Base-by-base conservation (phyloP, 2,797 vertebrate species). In the Merluccius polli region DNA sequence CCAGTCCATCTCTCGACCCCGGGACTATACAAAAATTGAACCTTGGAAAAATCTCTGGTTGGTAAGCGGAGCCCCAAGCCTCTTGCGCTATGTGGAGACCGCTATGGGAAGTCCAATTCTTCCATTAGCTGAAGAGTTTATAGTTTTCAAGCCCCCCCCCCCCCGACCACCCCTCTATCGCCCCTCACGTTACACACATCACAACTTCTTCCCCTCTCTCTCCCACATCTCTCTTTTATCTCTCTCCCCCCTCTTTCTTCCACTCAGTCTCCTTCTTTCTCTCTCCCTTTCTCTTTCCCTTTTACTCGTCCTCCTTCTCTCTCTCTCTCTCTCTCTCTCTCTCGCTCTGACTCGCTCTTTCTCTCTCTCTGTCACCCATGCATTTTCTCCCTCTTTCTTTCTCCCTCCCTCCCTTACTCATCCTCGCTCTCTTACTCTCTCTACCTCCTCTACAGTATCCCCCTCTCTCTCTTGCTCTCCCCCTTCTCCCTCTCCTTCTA, bases 81-180 rank as follows among this genome's bases (percentile, higher is more conserved):
- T n/a, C n/a, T n/a, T n/a, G n/a, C n/a, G n/a, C n/a, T n/a, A n/a
- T n/a, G n/a, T 59, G 52, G 21, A 59, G 21, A 48, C 0, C 16
- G 18, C 7, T 1, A 24, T 59, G 52, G 52, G 52, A 59, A 24
- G 48, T 59, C 48, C 1, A 21, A n/a, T 59, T n/a, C 21, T n/a
- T 59, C 48, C 48, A 59, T n/a, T 59, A 9, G 48, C 48, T 59
- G 48, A 59, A n/a, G 48, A 38, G 87, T 92, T 80, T 89, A 85
- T 89, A 85, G 73, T 84, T 77, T 74, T 69, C 68, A 52, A 52
- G 63, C 75, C 59, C 83, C 82, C 81, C 30, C 77, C 69, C 7
- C 69, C n/a, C 41, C 68, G 4, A 32, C 68, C 70, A 11, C 67
- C 76, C 41, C 74, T 29, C 27, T 52, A 33, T n/a, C 67, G 36